These are phyloP conservation scores for Caranx ignobilis DNA, from an alignment of 2,113 vertebrate genomes.

Conservation along the genomic window DNA sequence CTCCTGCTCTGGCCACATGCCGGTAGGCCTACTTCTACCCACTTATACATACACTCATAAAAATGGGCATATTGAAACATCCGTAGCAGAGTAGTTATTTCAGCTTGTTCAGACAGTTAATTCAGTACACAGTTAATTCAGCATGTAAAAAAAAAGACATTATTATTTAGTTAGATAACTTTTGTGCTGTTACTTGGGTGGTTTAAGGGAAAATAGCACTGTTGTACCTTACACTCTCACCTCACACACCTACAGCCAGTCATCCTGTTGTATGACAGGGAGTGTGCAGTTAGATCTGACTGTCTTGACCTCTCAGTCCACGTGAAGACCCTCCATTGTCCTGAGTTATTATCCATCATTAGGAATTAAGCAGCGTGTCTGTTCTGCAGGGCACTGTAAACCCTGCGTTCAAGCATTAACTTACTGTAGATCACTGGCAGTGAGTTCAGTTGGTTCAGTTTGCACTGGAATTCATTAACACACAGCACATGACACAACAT, in stretches of 20 bases:
- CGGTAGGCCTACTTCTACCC: constrained; percentile 28
- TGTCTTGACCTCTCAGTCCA: background rate
- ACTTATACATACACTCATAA: constrained; percentile 34
- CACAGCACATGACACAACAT: constrained; percentile 5
- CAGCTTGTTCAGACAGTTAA: constrained; percentile 65
- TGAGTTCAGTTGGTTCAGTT: constrained; percentile 24
- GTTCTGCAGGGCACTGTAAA: background rate
- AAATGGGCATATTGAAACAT: constrained; percentile 41
- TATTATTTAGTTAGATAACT: constrained; percentile 42
- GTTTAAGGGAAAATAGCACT: constrained; percentile 65
- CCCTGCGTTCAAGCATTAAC: constrained; percentile 32
- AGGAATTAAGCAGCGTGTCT: constrained; percentile 12
- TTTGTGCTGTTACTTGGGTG: constrained; percentile 63
- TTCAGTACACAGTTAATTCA: constrained; percentile 65
- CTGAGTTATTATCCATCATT: constrained; percentile 32
- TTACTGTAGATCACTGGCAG: constrained; percentile 32
- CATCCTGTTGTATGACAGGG: background rate
- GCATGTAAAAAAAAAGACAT: constrained; percentile 57
- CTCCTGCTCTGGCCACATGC: background rate
- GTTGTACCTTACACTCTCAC: background rate
- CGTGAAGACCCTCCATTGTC: constrained; percentile 7
- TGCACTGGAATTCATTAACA: constrained; percentile 17
- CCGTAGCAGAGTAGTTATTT: constrained; percentile 46
- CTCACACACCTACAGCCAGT: background rate
- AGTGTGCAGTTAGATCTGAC: background rate